Conservation (phyloP, 2,797 vertebrate species). For the Geotrypetes seraphini region DNA sequence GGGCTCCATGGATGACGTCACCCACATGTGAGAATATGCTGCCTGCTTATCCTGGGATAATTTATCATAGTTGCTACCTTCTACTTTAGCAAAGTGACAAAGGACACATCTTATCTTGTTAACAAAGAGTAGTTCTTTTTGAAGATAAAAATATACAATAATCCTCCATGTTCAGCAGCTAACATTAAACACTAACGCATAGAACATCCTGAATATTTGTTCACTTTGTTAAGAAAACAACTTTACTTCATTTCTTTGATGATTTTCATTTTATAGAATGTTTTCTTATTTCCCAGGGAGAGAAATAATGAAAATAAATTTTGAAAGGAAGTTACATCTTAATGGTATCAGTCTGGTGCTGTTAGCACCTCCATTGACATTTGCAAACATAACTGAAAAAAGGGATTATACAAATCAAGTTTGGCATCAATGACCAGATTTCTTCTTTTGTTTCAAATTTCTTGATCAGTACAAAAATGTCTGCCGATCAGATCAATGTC, state of each 20-base stretch:
- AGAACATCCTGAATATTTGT: slow-evolving; percentile 28
- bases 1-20: too few relatives aligned
- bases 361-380: slow-evolving; percentile 30
- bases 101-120: slow-evolving; percentile 41
- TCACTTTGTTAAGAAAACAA: slow-evolving; percentile 28
- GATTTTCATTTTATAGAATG: too few relatives aligned
- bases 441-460: slow-evolving; percentile 16
- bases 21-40: too few relatives aligned
- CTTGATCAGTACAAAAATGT: slow-evolving; percentile 31
- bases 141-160: slow-evolving; percentile 35
- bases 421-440: slow-evolving; percentile 36
- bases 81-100: slow-evolving; percentile 43
- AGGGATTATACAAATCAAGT: slow-evolving; percentile 31
- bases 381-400: slow-evolving; percentile 23
- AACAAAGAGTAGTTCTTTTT: slow-evolving; percentile 43
- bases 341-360: slow-evolving; percentile 32
- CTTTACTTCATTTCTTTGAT: slow-evolving; percentile 25
- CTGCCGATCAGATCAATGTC: too few relatives aligned
- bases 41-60: too few relatives aligned
- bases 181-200: too few relatives aligned
- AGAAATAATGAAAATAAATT: slow-evolving; percentile 30
- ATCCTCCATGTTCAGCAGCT: slow-evolving; percentile 44
- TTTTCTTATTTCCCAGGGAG: slow-evolving; percentile 34
- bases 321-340: slow-evolving; percentile 22
- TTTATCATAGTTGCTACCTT: too few relatives aligned